phyloP scores from a whole-genome alignment of 2,888 invertebrate species.

The Tromatobia lineatoria region DNA sequence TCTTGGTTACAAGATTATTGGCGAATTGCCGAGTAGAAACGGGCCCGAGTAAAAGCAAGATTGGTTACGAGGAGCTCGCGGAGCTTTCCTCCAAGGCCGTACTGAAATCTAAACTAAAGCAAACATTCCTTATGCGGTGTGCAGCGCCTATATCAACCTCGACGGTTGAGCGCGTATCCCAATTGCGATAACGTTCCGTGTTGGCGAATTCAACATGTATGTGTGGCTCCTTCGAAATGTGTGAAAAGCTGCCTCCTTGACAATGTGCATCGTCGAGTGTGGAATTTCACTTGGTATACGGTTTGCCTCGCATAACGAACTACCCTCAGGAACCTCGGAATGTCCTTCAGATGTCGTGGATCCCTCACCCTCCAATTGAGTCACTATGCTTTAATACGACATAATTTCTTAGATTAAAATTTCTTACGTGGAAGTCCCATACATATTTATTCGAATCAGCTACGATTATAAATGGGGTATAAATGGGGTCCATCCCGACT shows the following conservation, averaged over 20 bases:
- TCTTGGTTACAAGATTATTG: constrained; percentile 42
- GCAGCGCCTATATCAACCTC: constrained; percentile 47
- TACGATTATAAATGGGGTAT: too few species aligned
- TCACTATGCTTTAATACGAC: constrained; percentile 1
- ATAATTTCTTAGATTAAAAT: too few species aligned
- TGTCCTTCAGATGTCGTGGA: constrained; percentile 20
- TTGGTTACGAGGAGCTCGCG: constrained; percentile 45
- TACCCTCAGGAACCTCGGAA: constrained; percentile 49
- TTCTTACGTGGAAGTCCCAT: too few species aligned
- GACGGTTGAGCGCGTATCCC: constrained; percentile 64
- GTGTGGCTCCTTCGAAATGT: constrained; percentile 36
- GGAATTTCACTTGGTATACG: constrained; percentile 67
- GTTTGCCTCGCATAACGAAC: constrained; percentile 71
- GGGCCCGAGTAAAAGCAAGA: constrained; percentile 17
- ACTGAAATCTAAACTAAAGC: constrained; percentile 72
- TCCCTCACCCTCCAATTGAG: constrained; percentile 14
- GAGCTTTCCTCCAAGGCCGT: constrained; percentile 35
- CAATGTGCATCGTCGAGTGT: constrained; percentile 45
- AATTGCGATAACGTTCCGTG: constrained; percentile 74
- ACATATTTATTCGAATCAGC: too few species aligned
- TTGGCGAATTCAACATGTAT: constrained; percentile 39
- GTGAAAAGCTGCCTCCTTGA: constrained; percentile 30
- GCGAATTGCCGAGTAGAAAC: constrained; percentile 28
- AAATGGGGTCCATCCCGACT: too few species aligned
- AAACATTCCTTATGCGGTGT: constrained; percentile 72